Conservation (phyloP, 1,140 invertebrate genomes). For the Heliconius congener region DNA sequence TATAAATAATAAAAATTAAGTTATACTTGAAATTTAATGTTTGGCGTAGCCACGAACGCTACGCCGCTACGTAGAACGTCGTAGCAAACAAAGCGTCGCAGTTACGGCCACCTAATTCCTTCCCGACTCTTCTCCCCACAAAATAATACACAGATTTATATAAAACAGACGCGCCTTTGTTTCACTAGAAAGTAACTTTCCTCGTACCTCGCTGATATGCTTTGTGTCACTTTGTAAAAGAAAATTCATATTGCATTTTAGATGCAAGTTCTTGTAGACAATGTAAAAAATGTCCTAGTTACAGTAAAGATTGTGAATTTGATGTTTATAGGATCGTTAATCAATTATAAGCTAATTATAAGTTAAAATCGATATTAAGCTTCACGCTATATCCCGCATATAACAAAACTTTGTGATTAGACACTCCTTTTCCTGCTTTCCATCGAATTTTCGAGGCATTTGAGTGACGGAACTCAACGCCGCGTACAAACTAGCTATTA, state of each 20-base stretch:
- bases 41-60: conserved; percentile 15
- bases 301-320: not conserved
- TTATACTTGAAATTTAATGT: not conserved
- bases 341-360: no score
- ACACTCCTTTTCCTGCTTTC: no score
- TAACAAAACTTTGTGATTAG: no score
- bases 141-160: conserved; percentile 42
- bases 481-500: no score
- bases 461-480: no score
- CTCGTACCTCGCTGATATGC: conserved; percentile 29
- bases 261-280: not conserved
- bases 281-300: not conserved
- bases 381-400: no score
- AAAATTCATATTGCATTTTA: conserved; percentile 13
- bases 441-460: no score
- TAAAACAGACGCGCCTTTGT: conserved; percentile 37
- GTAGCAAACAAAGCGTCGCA: conserved; percentile 37
- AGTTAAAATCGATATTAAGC: no score
- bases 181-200: conserved; percentile 38
- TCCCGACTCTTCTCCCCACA: conserved; percentile 29
- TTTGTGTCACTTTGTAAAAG: conserved; percentile 36
- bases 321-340: not conserved
- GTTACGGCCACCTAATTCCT: conserved; percentile 40
- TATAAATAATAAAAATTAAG: no score
- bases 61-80: conserved; percentile 33